phyloP scores from a whole-genome alignment of 53 echinoderm and acorn worm species.

The Echinarachnius parma region DNA sequence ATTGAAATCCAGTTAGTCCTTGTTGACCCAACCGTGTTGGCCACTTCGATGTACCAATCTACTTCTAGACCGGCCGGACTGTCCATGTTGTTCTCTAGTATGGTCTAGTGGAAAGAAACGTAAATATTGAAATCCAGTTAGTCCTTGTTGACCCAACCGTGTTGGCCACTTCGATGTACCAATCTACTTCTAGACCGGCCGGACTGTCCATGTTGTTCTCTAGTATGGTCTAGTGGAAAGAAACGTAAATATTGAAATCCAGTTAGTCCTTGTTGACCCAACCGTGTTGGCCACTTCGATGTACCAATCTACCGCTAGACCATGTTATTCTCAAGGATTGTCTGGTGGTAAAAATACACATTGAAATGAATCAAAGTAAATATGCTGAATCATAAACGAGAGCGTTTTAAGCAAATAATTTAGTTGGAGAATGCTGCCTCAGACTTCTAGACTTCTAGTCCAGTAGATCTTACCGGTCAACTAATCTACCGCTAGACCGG shows the following conservation, averaged over 20 bases:
- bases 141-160: conserved; percentile 73
- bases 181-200: conserved; percentile 82
- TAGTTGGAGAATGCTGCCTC: too few species aligned
- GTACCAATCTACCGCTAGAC: too few species aligned
- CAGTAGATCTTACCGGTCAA: conserved; percentile 85
- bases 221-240: conserved; percentile 55
- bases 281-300: too few species aligned
- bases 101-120: conserved; percentile 48
- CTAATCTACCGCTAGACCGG: conserved; percentile 96
- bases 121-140: too few species aligned
- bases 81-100: conserved; percentile 54
- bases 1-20: conserved; percentile 55
- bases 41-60: conserved; percentile 92
- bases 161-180: conserved; percentile 88
- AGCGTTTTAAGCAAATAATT: too few species aligned
- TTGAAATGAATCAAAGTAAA: too few species aligned
- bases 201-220: conserved; percentile 64
- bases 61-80: conserved; percentile 84
- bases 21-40: conserved; percentile 75
- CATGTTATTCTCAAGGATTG: too few species aligned
- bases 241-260: too few species aligned
- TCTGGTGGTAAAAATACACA: too few species aligned
- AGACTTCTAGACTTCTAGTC: too few species aligned
- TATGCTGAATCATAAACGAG: too few species aligned
- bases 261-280: too few species aligned